Evolutionary conservation across 2,113 vertebrate species (phyloP), one percentile per base, ranked within the genome.

Genomic region (Hiodon alosoides): DNA sequence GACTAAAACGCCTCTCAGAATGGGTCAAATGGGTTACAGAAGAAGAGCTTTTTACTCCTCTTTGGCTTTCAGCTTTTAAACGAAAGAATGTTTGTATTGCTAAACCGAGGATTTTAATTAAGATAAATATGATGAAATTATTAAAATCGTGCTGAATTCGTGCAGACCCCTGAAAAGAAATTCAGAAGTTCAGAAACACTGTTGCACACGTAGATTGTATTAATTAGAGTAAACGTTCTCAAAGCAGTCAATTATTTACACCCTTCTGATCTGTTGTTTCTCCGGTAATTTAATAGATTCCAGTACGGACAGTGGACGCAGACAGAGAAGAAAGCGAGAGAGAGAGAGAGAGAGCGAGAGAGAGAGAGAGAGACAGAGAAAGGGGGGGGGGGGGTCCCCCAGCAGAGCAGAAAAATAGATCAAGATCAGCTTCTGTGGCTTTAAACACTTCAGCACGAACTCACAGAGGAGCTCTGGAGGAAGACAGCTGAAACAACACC

Each of bases 391-490:
- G 47, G 59, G 46, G 13, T 76, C 53, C 70, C 53, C 59, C 67
- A 62, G 51, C 51, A 11, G 75, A 71, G 8, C 62, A 9, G 50
- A 51, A 16, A 58, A 60, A 55, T 47, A 47, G 75, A 76, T 76
- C 68, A 54, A 55, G 75, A 71, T 54, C 16, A 13, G 67, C 60
- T 71, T 70, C 71, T 69, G 31, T 57, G 75, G 68, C 75, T 76
- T 76, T 76, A 71, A 70, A 76, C 60, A 71, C 68, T 71, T 70
- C 75, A 65, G 50, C 57, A 53, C 16, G 47, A 70, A 70, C 67
- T 69, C 10, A 62, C 58, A 69, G 74, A 53, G 59, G 50, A 76
- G 67, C 74, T 64, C 61, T 62, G 59, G 53, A 75, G 50, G 57
- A 62, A 62, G 74, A 68, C 67, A 62, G 67, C 48, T 46, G 16